Evolutionary conservation across 2,888 invertebrate species (phyloP), one percentile per base, ranked within the genome.

Genomic region (Ephialtes manifestator): DNA sequence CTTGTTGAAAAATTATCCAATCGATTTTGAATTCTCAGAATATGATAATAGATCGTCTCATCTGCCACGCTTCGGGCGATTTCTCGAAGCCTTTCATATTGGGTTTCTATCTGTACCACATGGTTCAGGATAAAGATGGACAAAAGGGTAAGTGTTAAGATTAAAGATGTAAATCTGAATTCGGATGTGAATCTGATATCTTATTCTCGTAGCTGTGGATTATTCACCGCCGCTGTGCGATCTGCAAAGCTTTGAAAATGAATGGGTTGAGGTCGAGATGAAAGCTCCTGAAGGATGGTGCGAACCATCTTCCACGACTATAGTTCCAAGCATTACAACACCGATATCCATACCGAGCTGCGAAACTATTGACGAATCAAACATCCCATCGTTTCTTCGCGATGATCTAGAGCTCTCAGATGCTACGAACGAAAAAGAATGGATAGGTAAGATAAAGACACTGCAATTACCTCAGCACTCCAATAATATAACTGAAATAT

Each of bases 11-110:
- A 24, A 15, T 11, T 58, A 5, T 31, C 28, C n/a, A 24, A 24
- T 55, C 10, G 10, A 10, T 20, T 67, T 20, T 43, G 7, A 43
- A 67, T 46, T 24, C 15, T 81, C 94, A 97, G 96, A 95, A 95
- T 91, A 95, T 98, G 94, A 94, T 97, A 80, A 96, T 96, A 91
- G 98, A 98, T 83, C 96, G 96, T 90, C 94, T 97, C 91, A 98
- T 99, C 86, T 97, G 98, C 86, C 99, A 99, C 93, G 98, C 98
- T 0, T 99, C 99, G 0, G 98, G 98, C 0, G 97, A 98, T 92
- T 95, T 96, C 83, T 95, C 95, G 0, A 97, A 97, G 93, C 96
- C 96, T 1, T 97, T 98, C 90, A 96, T 98, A 67, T 96, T 97
- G 83, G 99, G 99, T 0, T 99, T 99, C 94, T 99, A 98, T 93